Evolutionary conservation across 2,888 invertebrate species (phyloP), one percentile per base, ranked within the genome.

Genomic region (Drosophila kambysellisi): DNA sequence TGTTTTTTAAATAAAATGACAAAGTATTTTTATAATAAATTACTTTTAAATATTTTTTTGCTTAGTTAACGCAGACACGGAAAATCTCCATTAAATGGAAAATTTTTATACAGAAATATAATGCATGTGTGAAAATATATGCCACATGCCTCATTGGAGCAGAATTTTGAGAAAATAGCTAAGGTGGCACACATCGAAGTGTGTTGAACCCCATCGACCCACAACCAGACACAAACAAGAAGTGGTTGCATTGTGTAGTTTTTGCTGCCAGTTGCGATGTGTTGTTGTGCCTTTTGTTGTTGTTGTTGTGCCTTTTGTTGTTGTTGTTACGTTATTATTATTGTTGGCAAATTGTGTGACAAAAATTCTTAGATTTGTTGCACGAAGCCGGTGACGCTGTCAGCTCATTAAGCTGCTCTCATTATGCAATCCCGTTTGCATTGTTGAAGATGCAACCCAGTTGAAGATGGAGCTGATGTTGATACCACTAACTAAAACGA

Each of bases 311-410:
- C 20, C 20, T 63, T 52, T 60, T 64, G 60, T 53, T 56, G 61
- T 25, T 33, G 32, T 32, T 39, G 51, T 17, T 29, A 9, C 46
- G 41, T 64, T 72, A 59, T 66, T 77, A 59, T 72, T 65, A 77
- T 72, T 62, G 61, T 62, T 61, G 11, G 63, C 62, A 75, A 75
- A 79, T 82, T 82, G 81, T 83, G 76, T 78, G 81, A 90, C 84
- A 78, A 90, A 90, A 78, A 90, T 89, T 85, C 91, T 90, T 70
- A 81, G 81, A 90, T 82, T 85, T 88, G 89, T 82, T 74, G 76
- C 86, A 83, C 89, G 89, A 89, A 70, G 37, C 50, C 48, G 54
- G 17, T 56, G 64, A 79, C 58, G 82, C 50, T 84, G 83, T 73
- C 70, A 79, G 81, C 89, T 90, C 87, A 88, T 84, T 88, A 90